Evolutionary conservation across 2,888 invertebrate genomes (phyloP).

Genomic region (Halictus ligatus): DNA sequence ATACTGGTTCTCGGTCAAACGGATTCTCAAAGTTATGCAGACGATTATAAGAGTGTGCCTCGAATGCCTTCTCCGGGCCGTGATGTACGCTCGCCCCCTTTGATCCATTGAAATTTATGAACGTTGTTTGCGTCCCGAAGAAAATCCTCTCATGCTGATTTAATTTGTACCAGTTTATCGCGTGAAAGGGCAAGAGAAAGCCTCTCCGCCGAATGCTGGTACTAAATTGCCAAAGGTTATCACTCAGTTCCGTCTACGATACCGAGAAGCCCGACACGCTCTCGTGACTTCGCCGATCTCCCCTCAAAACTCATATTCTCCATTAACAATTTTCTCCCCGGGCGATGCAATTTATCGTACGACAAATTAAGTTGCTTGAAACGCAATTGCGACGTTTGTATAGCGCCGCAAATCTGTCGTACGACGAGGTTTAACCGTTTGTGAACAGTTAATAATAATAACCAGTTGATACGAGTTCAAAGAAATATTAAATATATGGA

Average conservation of each 20-base stretch:
- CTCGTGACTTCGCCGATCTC: slow-evolving; percentile 30
- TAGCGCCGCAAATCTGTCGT: no score
- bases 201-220: slow-evolving; percentile 30
- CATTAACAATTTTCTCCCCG: slow-evolving; percentile 15
- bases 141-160: slow-evolving; percentile 67
- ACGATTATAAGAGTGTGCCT: slow-evolving; percentile 78
- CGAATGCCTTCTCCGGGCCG: slow-evolving; percentile 65
- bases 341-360: no score
- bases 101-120: slow-evolving; percentile 70
- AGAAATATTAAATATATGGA: no score
- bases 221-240: slow-evolving; percentile 58
- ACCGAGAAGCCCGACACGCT: slow-evolving; percentile 21
- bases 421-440: no score
- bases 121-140: slow-evolving; percentile 62
- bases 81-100: slow-evolving; percentile 54
- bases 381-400: no score
- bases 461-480: no score
- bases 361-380: no score
- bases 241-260: slow-evolving; percentile 33
- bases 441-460: no score
- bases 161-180: slow-evolving; percentile 72
- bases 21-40: slow-evolving; percentile 81
- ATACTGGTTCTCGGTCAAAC: slow-evolving; percentile 82
- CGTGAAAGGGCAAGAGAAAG: slow-evolving; percentile 39
- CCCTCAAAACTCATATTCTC: slow-evolving; percentile 42